A percentile compares a stretch with the other conserved stretches of the same genome.
Evolutionary conservation across 2,113 vertebrate species (phyloP).

Genomic region (Stegostoma tigrinum): DNA sequence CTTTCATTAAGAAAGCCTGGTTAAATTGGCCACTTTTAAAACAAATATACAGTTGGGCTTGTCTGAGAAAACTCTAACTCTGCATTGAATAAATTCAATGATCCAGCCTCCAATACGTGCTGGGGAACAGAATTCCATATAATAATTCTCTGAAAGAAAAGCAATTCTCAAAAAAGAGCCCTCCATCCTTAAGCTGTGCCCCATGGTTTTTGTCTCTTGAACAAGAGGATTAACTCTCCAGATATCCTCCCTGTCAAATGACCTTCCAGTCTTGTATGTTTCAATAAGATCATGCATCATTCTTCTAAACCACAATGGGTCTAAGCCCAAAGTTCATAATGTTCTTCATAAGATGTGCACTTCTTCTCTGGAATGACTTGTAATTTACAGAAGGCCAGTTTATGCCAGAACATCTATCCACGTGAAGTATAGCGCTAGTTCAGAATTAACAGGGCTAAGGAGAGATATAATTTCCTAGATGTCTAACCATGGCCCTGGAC

Average conservation of each 20-base stretch:
- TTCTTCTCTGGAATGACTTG: background rate
- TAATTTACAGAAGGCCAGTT: background rate
- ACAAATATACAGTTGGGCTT: too few relatives aligned
- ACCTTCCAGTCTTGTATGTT: background rate
- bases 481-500: too few relatives aligned
- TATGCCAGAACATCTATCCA: background rate
- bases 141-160: too few relatives aligned
- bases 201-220: too few relatives aligned
- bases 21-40: too few relatives aligned
- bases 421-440: background rate
- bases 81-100: too few relatives aligned
- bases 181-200: too few relatives aligned
- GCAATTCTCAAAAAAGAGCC: too few relatives aligned
- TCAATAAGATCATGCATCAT: background rate
- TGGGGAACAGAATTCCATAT: too few relatives aligned
- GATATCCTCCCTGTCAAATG: background rate
- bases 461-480: background rate
- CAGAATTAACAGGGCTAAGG: background rate
- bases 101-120: too few relatives aligned
- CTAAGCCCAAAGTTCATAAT: background rate
- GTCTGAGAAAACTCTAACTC: too few relatives aligned
- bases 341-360: background rate
- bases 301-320: background rate
- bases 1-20: too few relatives aligned
- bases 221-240: background rate